These are phyloP conservation scores for Chaenogobius annularis DNA, from an alignment of 2,113 vertebrate genomes.

Conservation along the genomic window DNA sequence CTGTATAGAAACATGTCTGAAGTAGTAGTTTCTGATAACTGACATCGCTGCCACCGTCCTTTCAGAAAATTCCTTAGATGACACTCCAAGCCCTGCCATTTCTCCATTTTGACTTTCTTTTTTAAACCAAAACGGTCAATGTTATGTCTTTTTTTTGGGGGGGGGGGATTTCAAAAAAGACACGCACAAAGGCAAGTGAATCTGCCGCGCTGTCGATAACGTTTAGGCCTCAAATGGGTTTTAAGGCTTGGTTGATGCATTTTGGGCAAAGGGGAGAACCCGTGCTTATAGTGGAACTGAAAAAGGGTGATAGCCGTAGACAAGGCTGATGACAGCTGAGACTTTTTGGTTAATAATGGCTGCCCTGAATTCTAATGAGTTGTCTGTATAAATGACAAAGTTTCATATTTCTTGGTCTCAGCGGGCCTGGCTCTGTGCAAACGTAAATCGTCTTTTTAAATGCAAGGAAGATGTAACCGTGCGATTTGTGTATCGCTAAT, in stretches of 20 bases:
- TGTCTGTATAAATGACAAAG: conserved; percentile 5
- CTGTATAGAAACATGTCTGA: conserved; percentile 54
- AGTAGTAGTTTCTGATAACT: conserved; percentile 55
- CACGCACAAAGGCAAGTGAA: conserved; percentile 38
- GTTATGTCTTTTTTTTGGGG: conserved; percentile 48
- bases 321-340: too few species aligned
- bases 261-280: conserved; percentile 29
- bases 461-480: background rate
- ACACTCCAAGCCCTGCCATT: conserved; percentile 48
- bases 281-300: conserved; percentile 25
- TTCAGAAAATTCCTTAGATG: conserved; percentile 54
- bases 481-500: background rate
- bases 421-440: background rate
- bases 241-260: conserved; percentile 38
- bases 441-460: background rate
- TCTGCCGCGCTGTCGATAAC: conserved; percentile 42
- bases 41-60: conserved; percentile 45
- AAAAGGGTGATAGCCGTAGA: conserved; percentile 3
- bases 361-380: conserved; percentile 34
- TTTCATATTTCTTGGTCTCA: conserved; percentile 17
- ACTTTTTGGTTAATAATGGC: conserved; percentile 37
- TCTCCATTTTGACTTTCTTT: conserved; percentile 16
- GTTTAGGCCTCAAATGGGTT: conserved; percentile 44
- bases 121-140: conserved; percentile 24
- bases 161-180: conserved; percentile 35